Evolutionary conservation across 2,797 vertebrate species (phyloP).

Genomic region (Streptopelia turtur): DNA sequence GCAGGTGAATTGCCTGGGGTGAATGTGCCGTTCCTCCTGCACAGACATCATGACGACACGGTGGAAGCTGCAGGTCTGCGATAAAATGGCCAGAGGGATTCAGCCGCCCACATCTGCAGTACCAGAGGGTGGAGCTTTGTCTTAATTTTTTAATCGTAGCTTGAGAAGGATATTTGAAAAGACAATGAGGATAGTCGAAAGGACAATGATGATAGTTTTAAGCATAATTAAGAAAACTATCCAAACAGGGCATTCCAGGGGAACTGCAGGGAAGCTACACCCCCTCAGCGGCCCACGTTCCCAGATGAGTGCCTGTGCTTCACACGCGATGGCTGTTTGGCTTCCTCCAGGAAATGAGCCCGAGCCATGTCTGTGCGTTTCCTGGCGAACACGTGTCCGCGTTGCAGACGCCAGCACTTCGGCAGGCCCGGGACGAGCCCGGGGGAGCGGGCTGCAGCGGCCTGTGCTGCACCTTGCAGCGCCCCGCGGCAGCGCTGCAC

Average conservation of each 20-base stretch:
- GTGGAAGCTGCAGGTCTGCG: neutral
- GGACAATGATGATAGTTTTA: neutral
- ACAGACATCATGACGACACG: neutral
- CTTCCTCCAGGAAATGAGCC: conserved; percentile 50
- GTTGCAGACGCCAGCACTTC: conserved; percentile 17
- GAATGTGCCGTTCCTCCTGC: neutral
- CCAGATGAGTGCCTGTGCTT: neutral
- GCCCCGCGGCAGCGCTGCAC: neutral
- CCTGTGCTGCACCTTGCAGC: neutral
- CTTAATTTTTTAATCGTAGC: neutral
- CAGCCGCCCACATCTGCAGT: neutral
- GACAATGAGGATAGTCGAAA: neutral
- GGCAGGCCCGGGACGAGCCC: neutral
- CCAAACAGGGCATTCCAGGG: neutral
- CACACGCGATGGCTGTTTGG: neutral
- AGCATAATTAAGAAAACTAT: neutral
- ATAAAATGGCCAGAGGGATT: neutral
- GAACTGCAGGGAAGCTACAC: neutral
- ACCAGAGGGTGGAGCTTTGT: neutral
- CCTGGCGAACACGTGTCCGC: conserved; percentile 40
- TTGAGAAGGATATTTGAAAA: neutral
- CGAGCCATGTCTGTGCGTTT: conserved; percentile 16
- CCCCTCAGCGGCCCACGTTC: neutral
- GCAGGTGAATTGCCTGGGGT: neutral
- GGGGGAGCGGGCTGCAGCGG: neutral